A percentile compares a stretch with the other conserved stretches of the same genome.
These are phyloP conservation scores for Epinephelus fuscoguttatus DNA, from an alignment of 2,113 vertebrate genomes.

Conservation along the genomic window DNA sequence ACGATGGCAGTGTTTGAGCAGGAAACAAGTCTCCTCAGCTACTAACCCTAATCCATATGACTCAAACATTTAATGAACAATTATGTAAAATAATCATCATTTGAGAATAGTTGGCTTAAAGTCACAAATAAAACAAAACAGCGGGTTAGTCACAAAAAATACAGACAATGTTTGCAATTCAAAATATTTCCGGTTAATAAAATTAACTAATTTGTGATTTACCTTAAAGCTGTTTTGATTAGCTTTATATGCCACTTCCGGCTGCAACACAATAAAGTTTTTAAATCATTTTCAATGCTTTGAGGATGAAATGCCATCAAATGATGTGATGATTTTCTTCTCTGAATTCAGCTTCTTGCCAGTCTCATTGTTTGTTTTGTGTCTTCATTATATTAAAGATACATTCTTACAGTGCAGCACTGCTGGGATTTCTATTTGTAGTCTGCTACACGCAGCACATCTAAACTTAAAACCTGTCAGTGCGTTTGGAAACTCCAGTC, in stretches of 20 bases:
- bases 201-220: neutral
- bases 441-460: neutral
- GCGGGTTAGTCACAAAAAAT: neutral
- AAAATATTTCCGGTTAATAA: neutral
- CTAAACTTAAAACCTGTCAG: constrained; percentile 1
- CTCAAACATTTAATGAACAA: neutral
- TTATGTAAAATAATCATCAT: neutral
- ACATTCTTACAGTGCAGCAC: neutral
- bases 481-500: constrained; percentile 21
- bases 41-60: neutral
- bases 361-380: neutral
- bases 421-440: neutral
- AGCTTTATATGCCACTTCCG: neutral
- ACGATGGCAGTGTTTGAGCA: constrained; percentile 63
- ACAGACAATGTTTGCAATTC: neutral
- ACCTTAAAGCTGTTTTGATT: neutral
- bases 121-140: neutral
- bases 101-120: neutral
- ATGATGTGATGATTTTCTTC: neutral
- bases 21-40: constrained; percentile 2
- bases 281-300: neutral
- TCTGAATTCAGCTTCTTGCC: neutral
- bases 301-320: neutral
- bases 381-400: neutral
- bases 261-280: neutral